Evolutionary conservation across 2,797 vertebrate species (phyloP).

Genomic region (Enteromius argenteus): DNA sequence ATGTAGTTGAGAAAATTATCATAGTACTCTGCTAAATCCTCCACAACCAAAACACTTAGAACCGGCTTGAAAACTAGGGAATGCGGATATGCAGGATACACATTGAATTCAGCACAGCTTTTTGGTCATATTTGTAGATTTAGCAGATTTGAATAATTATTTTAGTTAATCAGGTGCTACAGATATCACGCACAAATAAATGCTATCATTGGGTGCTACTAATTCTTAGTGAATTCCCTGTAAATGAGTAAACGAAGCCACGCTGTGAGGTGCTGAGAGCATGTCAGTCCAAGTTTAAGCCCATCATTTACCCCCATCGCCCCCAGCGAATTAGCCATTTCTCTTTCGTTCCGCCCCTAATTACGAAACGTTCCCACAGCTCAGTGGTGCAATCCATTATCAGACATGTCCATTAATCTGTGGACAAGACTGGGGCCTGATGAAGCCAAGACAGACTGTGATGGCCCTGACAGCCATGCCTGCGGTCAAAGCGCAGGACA

Average conservation of each 20-base stretch:
- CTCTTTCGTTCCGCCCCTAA: conserved; percentile 78
- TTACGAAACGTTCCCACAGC: conserved; percentile 68
- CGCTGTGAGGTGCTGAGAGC: conserved; percentile 7
- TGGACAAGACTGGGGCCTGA: conserved; percentile 60
- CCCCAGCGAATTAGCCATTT: conserved; percentile 75
- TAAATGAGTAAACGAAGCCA: conserved; percentile 39
- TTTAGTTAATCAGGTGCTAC: background rate
- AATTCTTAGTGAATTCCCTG: background rate
- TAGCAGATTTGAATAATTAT: background rate
- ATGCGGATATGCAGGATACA: background rate
- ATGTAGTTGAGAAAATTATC: background rate
- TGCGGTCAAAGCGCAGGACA: conserved; percentile 25
- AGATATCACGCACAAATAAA: background rate
- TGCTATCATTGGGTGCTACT: background rate
- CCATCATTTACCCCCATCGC: conserved; percentile 68
- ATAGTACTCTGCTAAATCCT: background rate
- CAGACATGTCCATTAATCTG: conserved; percentile 75
- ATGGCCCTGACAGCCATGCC: conserved; percentile 7
- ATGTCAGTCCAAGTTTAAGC: conserved; percentile 63
- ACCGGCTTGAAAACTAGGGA: background rate
- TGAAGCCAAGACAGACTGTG: conserved; percentile 61
- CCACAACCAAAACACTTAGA: background rate
- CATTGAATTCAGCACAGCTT: background rate
- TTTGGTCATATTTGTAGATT: background rate
- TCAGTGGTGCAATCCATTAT: conserved; percentile 78